phyloP scores from a whole-genome alignment of 2,888 invertebrate genomes.

The Mantis religiosa region DNA sequence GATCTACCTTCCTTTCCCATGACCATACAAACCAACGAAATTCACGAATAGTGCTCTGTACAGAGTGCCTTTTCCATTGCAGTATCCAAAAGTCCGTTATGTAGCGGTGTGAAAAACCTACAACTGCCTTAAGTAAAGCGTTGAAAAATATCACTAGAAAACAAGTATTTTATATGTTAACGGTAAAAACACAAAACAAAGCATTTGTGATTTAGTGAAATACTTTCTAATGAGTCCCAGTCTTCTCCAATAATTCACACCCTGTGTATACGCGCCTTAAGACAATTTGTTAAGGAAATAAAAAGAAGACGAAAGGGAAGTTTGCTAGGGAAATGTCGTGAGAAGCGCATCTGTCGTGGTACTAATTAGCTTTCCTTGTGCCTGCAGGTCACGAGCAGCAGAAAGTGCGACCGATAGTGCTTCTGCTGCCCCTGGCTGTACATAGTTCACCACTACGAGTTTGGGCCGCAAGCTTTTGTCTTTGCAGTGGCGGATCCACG shows the following conservation, averaged over 20 bases:
- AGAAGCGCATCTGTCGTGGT: background rate
- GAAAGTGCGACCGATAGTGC: background rate
- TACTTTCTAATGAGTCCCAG: background rate
- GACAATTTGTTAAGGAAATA: background rate
- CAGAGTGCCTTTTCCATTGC: too few relatives aligned
- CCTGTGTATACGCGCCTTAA: background rate
- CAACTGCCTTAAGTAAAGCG: too few relatives aligned
- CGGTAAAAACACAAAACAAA: too few relatives aligned
- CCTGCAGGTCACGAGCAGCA: background rate
- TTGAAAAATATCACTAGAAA: too few relatives aligned
- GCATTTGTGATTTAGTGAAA: too few relatives aligned
- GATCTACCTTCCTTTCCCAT: too few relatives aligned
- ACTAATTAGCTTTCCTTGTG: constrained; percentile 1
- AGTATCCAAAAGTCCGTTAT: too few relatives aligned
- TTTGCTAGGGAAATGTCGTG: background rate
- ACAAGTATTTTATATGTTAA: too few relatives aligned
- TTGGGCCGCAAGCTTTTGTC: background rate
- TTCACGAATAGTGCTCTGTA: too few relatives aligned
- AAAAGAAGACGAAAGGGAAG: background rate
- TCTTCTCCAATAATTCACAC: background rate
- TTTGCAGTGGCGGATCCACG: too few relatives aligned
- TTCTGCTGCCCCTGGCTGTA: background rate
- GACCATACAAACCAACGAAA: too few relatives aligned
- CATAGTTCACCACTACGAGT: background rate
- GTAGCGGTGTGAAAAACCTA: too few relatives aligned